Evolutionary conservation across 2,797 vertebrate genomes (phyloP).

Genomic region (Enteromius unitaeniatus): DNA sequence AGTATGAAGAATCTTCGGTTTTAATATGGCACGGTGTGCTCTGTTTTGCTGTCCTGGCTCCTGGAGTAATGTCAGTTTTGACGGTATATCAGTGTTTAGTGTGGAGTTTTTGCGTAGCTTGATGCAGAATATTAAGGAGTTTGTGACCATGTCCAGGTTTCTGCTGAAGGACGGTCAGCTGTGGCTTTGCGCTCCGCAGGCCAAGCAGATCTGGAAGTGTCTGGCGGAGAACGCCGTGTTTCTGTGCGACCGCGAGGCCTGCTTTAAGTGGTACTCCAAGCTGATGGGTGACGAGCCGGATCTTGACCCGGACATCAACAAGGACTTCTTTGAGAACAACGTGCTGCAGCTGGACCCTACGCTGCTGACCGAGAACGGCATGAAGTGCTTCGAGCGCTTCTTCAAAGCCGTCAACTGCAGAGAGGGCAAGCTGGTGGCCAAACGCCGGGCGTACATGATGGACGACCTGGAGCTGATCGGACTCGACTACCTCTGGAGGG

Average conservation of each 20-base stretch:
- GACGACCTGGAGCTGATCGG: conserved; percentile 98
- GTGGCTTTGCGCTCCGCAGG: conserved; percentile 97
- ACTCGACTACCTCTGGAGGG: conserved; percentile 99
- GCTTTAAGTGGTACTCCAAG: conserved; percentile 99
- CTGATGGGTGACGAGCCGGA: conserved; percentile 99
- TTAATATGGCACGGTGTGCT: too few relatives aligned
- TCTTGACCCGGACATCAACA: conserved; percentile 98
- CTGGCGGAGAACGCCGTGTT: conserved; percentile 98
- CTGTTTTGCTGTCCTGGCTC: too few relatives aligned
- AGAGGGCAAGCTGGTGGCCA: conserved; percentile 97
- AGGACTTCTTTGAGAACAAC: conserved; percentile 99
- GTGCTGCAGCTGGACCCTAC: conserved; percentile 97
- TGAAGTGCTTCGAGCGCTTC: conserved; percentile 99
- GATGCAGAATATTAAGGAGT: neutral
- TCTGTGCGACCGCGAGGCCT: conserved; percentile 97
- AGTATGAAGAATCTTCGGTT: too few relatives aligned
- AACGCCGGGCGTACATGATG: conserved; percentile 98
- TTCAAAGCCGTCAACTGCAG: conserved; percentile 99
- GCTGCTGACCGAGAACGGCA: conserved; percentile 97
- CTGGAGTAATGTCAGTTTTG: too few relatives aligned
- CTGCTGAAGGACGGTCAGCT: conserved; percentile 97
- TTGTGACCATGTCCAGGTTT: conserved; percentile 79
- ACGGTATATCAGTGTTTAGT: too few relatives aligned
- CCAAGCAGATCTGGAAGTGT: conserved; percentile 99
- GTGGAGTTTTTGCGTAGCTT: neutral